Conservation (phyloP, 2,797 vertebrate species). For the Falco novaeseelandiae region DNA sequence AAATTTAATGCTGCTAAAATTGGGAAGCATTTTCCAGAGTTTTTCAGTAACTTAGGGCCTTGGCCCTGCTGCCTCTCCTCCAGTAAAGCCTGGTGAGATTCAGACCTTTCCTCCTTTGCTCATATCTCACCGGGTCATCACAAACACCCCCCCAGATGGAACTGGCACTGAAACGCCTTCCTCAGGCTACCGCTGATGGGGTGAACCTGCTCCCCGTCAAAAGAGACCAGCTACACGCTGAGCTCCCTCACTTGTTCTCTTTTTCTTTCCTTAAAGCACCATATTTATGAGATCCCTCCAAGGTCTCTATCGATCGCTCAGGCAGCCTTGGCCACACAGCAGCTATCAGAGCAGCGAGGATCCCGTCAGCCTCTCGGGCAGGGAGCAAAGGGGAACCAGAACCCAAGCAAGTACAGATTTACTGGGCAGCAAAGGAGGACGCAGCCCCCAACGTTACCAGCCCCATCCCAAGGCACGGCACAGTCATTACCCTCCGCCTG, state of each 20-base stretch:
- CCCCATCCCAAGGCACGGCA: neutral
- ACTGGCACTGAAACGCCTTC: neutral
- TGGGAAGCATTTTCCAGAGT: neutral
- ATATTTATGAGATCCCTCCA: neutral
- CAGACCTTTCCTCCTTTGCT: neutral
- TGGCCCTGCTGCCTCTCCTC: neutral
- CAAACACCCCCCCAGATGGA: neutral
- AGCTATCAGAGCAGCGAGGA: neutral
- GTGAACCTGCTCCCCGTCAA: neutral
- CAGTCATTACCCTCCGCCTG: fast-evolving
- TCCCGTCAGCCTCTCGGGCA: neutral
- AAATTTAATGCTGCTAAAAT: neutral
- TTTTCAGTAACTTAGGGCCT: neutral
- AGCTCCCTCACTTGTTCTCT: neutral
- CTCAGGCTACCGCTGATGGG: neutral
- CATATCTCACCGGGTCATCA: fast-evolving
- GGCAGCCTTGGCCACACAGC: neutral
- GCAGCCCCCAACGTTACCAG: fast-evolving
- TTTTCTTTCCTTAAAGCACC: neutral
- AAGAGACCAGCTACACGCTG: neutral
- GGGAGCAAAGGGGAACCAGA: neutral
- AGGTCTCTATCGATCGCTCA: neutral
- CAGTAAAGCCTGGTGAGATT: neutral
- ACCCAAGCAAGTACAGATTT: neutral
- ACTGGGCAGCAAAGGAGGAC: neutral